These are phyloP conservation scores for Palythoa caribaeorum DNA, from an alignment of 92 coral and sea anemone species.

Conservation along the genomic window DNA sequence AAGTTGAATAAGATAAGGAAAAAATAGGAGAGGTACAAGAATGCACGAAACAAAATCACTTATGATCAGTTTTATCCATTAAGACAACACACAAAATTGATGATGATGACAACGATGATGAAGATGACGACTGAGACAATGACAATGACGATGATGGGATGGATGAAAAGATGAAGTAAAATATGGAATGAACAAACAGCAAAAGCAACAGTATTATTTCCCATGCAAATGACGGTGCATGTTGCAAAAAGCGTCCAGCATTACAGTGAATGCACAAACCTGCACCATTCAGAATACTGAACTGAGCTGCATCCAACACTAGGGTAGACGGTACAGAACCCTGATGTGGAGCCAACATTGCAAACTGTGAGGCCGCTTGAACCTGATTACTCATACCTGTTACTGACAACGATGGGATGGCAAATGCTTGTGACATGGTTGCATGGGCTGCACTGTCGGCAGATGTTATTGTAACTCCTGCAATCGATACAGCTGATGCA, in stretches of 20 bases:
- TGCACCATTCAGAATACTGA: conserved; percentile 39
- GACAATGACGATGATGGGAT: not conserved
- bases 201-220: not conserved
- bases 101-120: not conserved
- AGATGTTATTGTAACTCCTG: conserved; percentile 52
- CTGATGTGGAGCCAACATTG: conserved; percentile 34
- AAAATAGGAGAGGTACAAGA: too few species aligned
- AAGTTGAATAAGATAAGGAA: too few species aligned
- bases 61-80: too few species aligned
- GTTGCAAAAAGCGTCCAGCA: not conserved
- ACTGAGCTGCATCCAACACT: conserved; percentile 39
- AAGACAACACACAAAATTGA: not conserved
- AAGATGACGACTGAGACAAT: not conserved
- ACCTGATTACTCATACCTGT: conserved; percentile 45
- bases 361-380: conserved; percentile 40
- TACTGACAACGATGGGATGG: conserved; percentile 42
- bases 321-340: conserved; percentile 26
- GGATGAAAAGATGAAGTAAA: not conserved
- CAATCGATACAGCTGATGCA: conserved; percentile 48
- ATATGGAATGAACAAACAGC: not conserved
- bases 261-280: conserved; percentile 34
- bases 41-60: too few species aligned
- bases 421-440: conserved; percentile 48
- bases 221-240: conserved; percentile 25
- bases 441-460: conserved; percentile 59